phyloP scores from a whole-genome alignment of 1,140 invertebrate genomes.

The Brachionus calyciflorus region DNA sequence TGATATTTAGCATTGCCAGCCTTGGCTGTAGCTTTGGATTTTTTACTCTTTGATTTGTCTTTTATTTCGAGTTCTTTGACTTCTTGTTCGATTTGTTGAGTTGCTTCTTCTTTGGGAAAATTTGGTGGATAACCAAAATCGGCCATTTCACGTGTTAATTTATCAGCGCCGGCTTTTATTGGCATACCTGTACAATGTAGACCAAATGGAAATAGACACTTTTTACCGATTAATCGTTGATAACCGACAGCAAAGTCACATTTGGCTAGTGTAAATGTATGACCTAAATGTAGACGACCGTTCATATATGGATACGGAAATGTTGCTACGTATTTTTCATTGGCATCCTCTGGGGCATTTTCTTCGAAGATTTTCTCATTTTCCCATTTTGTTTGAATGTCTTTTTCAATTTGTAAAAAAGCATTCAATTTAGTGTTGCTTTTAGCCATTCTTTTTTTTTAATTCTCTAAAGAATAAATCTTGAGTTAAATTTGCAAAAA shows the following conservation, averaged over 20 bases:
- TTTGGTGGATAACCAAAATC: slow-evolving; percentile 85
- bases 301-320: slow-evolving; percentile 99
- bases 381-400: slow-evolving; percentile 78
- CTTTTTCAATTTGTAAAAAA: slow-evolving; percentile 77
- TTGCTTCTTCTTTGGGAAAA: slow-evolving; percentile 67
- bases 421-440: slow-evolving; percentile 73
- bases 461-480: not conserved
- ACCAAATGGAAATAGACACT: slow-evolving; percentile 92
- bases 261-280: slow-evolving; percentile 94
- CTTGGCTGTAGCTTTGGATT: slow-evolving; percentile 85
- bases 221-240: slow-evolving; percentile 83
- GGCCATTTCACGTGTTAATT: slow-evolving; percentile 88
- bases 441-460: slow-evolving; percentile 20
- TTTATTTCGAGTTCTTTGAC: slow-evolving; percentile 67
- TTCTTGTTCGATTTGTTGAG: slow-evolving; percentile 54
- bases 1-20: slow-evolving; percentile 83
- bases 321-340: slow-evolving; percentile 81
- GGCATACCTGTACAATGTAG: slow-evolving; percentile 91
- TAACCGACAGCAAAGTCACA: slow-evolving; percentile 91
- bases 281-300: slow-evolving; percentile 91
- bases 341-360: slow-evolving; percentile 68
- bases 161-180: slow-evolving; percentile 74
- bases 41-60: slow-evolving; percentile 88
- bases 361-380: slow-evolving; percentile 73
- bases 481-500: not conserved